Evolutionary conservation across 2,888 invertebrate genomes (phyloP).

Genomic region (Lasioglossum marginatum): DNA sequence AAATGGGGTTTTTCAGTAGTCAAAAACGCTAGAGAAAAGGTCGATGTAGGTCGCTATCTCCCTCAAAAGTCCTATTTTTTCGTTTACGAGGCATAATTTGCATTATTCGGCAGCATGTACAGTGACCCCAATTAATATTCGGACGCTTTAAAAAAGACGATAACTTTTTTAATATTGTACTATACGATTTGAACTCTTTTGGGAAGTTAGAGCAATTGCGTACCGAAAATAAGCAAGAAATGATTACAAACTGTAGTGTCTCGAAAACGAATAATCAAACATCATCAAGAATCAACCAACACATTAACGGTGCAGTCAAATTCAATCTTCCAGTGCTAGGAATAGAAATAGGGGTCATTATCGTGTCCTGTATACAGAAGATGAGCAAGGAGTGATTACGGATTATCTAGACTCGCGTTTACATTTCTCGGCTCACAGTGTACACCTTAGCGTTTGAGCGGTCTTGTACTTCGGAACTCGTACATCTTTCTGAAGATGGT

Average conservation of each 20-base stretch:
- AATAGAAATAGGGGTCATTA: neutral
- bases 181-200: too few species aligned
- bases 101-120: too few species aligned
- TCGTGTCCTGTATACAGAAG: neutral
- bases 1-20: too few species aligned
- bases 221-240: neutral
- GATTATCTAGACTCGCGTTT: neutral
- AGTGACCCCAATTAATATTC: too few species aligned
- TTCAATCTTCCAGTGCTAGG: neutral
- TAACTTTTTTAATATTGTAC: too few species aligned
- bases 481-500: constrained; percentile 32
- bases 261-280: neutral
- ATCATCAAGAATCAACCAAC: neutral
- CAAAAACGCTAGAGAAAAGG: too few species aligned
- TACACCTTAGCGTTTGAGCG: constrained; percentile 2
- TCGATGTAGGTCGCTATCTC: too few species aligned
- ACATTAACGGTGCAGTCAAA: neutral
- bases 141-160: too few species aligned
- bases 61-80: too few species aligned
- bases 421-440: neutral
- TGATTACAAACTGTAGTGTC: neutral
- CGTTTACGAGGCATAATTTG: too few species aligned
- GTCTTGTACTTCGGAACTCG: constrained; percentile 22
- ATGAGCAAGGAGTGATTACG: neutral
- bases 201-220: too few species aligned